phyloP scores from a whole-genome alignment of 2,113 vertebrate species.

The Chamaetylas fuelleborni region DNA sequence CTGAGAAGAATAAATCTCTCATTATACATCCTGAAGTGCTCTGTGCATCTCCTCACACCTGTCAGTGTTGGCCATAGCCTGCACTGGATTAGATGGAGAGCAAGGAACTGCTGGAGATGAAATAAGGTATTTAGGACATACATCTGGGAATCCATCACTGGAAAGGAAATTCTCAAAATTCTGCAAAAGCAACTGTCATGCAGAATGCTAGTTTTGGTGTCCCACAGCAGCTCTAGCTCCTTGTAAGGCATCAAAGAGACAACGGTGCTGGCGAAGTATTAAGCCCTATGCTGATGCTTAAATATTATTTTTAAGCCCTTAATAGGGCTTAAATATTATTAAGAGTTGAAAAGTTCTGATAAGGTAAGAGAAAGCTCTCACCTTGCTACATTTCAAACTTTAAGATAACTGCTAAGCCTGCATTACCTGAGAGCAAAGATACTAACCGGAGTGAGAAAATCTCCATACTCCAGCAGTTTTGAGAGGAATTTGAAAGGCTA shows the following conservation, averaged over 20 bases:
- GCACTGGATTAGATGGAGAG: background rate
- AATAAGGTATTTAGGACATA: background rate
- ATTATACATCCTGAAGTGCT: background rate
- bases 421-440: background rate
- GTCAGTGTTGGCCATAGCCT: background rate
- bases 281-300: background rate
- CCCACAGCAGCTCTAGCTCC: background rate
- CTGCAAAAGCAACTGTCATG: background rate
- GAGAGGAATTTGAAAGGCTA: background rate
- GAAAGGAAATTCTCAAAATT: background rate
- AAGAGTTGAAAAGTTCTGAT: background rate
- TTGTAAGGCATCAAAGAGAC: background rate
- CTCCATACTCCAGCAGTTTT: background rate
- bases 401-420: background rate
- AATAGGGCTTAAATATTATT: background rate
- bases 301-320: too few relatives aligned
- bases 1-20: background rate
- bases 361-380: background rate
- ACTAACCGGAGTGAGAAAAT: background rate
- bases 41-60: background rate
- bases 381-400: background rate
- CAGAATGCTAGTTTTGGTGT: background rate
- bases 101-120: background rate
- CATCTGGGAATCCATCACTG: background rate
- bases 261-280: background rate